These are phyloP conservation scores for Potamilus streckersoni DNA, from an alignment of 1,140 invertebrate species.

Conservation along the genomic window DNA sequence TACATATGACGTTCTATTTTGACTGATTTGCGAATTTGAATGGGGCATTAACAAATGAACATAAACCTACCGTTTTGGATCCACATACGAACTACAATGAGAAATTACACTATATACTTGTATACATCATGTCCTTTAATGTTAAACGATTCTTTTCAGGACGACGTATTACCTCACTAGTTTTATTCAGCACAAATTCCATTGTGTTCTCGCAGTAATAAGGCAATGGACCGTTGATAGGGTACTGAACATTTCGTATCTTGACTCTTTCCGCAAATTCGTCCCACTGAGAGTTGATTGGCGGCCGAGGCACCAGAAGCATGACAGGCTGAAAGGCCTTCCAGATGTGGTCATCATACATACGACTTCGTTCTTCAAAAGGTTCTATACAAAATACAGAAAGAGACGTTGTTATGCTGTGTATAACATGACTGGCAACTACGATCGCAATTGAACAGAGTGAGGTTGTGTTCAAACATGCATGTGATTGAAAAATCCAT, in stretches of 20 bases:
- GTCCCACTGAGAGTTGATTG: slow-evolving; percentile 39
- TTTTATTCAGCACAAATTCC: too few species aligned
- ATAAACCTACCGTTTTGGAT: too few species aligned
- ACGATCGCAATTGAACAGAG: neutral
- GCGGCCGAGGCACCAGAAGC: slow-evolving; percentile 43
- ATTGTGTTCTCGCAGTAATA: too few species aligned
- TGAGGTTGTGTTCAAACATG: neutral
- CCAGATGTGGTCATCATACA: slow-evolving; percentile 17
- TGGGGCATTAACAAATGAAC: too few species aligned
- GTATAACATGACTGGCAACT: neutral
- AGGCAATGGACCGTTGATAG: slow-evolving; percentile 26
- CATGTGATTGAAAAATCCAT: too few species aligned
- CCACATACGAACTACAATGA: too few species aligned
- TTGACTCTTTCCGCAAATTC: slow-evolving; percentile 43
- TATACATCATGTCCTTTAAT: too few species aligned
- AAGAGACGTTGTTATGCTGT: neutral
- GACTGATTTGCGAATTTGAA: too few species aligned
- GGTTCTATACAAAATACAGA: slow-evolving; percentile 32
- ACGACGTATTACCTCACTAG: neutral
- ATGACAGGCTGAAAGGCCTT: slow-evolving; percentile 48
- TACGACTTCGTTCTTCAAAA: slow-evolving; percentile 22
- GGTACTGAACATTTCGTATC: slow-evolving; percentile 33
- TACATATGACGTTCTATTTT: too few species aligned
- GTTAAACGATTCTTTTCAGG: neutral
- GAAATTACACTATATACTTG: too few species aligned